Evolutionary conservation across 2,113 vertebrate genomes (phyloP), one percentile per base, ranked within the genome.

Genomic region (Lophura nycthemera): DNA sequence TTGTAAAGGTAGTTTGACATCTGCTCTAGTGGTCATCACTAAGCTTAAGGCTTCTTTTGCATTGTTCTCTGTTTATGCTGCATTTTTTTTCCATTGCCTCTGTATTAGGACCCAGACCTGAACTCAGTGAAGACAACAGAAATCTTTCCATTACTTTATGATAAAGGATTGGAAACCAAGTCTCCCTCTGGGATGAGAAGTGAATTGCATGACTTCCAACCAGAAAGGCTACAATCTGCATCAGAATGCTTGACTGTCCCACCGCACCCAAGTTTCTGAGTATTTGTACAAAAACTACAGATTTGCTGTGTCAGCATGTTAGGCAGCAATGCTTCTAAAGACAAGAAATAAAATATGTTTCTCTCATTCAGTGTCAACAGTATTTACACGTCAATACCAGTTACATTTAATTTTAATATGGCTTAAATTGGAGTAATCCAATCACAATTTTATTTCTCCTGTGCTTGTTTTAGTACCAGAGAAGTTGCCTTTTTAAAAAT

Each of bases 91-190:
- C 79, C 70, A 18, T 67, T 0, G 3, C 47, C 61, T 88, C 80
- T 1, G 11, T 78, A 52, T 69, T 78, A 82, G 63, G 65, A 86
- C 89, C 79, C 88, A 95, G 88, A 86, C 73, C 90, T 95, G 75
- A 83, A 92, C 78, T 89, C 87, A 89, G 63, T 54, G 79, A 93
- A 92, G 91, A 80, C 64, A 86, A 86, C 25, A 74, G 60, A 45
- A 96, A 83, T 95, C 61, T 95, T 95, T 95, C 91, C 93, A 94
- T 92, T 95, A 92, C 76, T 93, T 93, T 92, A 97, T 48, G 40
- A 78, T 85, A 76, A 92, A 70, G 0, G 64, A 34, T 38, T 87
- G 84, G 72, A 92, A 96, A 95, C 52, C 22, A 77, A 88, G 50
- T 36, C 86, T 85, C 50, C 73, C 93, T 91, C 80, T 1, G 2